Percentiles rank a stretch among this genome's conserved stretches.
phyloP scores from a whole-genome alignment of 2,113 vertebrate genomes.

The Calyptommatus sinebrachiatus region DNA sequence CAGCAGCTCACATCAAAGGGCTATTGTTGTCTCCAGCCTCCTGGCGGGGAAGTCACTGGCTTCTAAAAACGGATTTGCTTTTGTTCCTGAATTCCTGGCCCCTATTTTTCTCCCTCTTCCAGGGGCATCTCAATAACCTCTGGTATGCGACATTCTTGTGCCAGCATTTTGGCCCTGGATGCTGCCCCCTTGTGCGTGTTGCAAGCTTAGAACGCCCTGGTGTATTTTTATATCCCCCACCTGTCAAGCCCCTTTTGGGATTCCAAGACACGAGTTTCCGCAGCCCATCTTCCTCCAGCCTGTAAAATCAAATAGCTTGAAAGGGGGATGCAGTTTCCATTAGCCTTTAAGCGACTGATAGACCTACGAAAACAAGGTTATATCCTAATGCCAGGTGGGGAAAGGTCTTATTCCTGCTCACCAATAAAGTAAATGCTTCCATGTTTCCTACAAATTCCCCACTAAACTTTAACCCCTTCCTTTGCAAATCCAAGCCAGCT shows the following conservation, averaged over 20 bases:
- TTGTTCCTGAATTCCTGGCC: neutral
- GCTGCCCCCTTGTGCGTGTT: neutral
- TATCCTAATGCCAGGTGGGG: neutral
- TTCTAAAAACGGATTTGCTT: neutral
- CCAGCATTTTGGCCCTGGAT: neutral
- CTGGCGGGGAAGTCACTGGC: neutral
- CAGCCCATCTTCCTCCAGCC: neutral
- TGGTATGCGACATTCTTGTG: neutral
- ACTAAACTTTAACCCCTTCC: neutral
- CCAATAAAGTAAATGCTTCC: neutral
- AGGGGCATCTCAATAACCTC: neutral
- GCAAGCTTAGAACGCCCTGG: too few species aligned
- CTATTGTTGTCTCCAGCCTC: neutral
- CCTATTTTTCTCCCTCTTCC: neutral
- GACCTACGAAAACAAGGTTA: too few species aligned
- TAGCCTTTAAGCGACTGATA: neutral
- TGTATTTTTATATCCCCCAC: neutral
- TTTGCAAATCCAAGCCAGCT: neutral
- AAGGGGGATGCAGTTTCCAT: neutral
- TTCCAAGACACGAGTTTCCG: neutral
- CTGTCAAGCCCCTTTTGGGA: neutral
- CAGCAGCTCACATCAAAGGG: too few species aligned
- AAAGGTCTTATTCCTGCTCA: fast-evolving
- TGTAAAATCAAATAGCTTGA: neutral
- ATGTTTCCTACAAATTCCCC: neutral